Percentiles rank a stretch among this genome's conserved stretches.
phyloP scores from a whole-genome alignment of 2,113 vertebrate genomes.

The Coptodon bakossiorum region DNA sequence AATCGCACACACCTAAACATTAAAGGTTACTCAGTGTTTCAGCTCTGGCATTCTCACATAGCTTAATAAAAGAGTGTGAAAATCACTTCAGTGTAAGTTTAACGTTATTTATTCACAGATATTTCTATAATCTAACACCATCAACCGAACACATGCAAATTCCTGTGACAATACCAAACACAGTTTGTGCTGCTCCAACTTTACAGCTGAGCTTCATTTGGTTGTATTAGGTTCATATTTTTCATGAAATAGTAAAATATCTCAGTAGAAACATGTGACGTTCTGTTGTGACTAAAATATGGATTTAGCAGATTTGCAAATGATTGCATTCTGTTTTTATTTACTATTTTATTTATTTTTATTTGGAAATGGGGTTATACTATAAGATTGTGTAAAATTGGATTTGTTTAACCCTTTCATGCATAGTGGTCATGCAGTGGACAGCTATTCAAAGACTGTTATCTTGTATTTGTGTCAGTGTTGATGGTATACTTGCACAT shows the following conservation, averaged over 20 bases:
- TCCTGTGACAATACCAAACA: neutral
- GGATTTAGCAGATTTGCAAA: accelerated
- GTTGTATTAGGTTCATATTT: accelerated
- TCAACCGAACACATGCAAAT: neutral
- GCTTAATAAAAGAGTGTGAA: too few relatives aligned
- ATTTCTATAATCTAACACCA: neutral
- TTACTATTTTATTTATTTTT: too few relatives aligned
- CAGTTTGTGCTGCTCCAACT: neutral
- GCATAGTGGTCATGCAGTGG: neutral
- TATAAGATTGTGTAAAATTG: neutral
- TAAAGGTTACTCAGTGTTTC: too few relatives aligned
- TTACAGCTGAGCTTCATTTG: neutral
- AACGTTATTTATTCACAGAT: neutral
- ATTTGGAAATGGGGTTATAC: accelerated
- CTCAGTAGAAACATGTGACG: accelerated
- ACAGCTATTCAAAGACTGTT: neutral
- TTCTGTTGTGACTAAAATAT: neutral
- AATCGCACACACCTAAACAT: too few relatives aligned
- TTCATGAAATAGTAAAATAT: neutral
- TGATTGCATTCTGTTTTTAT: neutral
- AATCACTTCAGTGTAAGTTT: too few relatives aligned
- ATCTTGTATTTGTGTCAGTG: neutral
- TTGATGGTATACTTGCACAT: neutral
- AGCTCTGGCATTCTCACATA: too few relatives aligned
- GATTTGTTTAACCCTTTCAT: too few relatives aligned